Percentiles rank a stretch among this genome's conserved stretches.
phyloP scores from a whole-genome alignment of 2,888 invertebrate species.

The Tineola bisselliella region DNA sequence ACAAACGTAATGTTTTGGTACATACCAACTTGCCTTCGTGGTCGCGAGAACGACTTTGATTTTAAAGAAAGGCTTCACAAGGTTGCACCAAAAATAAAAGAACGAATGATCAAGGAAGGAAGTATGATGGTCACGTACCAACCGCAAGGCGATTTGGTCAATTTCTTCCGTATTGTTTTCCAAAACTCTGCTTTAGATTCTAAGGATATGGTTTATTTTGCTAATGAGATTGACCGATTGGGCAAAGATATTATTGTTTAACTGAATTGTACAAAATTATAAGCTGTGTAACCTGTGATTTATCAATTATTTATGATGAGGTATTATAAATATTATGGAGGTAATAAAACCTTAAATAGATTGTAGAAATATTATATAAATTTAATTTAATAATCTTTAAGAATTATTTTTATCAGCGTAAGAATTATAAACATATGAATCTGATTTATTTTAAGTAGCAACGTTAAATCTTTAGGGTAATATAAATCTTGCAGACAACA shows the following conservation, averaged over 20 bases:
- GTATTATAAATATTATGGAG: not conserved
- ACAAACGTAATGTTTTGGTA: slow-evolving; percentile 98
- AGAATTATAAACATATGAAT: not conserved
- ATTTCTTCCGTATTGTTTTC: slow-evolving; percentile 94
- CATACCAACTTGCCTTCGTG: slow-evolving; percentile 78
- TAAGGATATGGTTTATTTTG: slow-evolving; percentile 86
- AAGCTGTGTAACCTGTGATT: slow-evolving; percentile 7
- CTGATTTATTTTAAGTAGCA: not conserved
- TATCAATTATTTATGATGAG: not conserved
- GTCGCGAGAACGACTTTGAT: slow-evolving; percentile 58
- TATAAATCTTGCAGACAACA: not conserved
- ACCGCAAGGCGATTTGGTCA: slow-evolving; percentile 83
- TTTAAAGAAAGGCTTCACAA: slow-evolving; percentile 75
- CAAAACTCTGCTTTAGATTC: slow-evolving; percentile 89
- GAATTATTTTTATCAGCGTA: not conserved
- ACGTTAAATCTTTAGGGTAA: not conserved
- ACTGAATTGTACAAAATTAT: slow-evolving; percentile 17
- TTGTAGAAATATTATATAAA: not conserved
- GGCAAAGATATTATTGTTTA: slow-evolving; percentile 71
- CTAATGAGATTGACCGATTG: slow-evolving; percentile 87
- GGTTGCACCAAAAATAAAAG: slow-evolving; percentile 93
- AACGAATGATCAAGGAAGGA: slow-evolving; percentile 93
- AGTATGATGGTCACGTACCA: slow-evolving; percentile 98
- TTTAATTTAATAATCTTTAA: not conserved
- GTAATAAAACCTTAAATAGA: too few species aligned